Evolutionary conservation across 2,113 vertebrate genomes (phyloP).

Genomic region (Pelvicachromis taeniatus): DNA sequence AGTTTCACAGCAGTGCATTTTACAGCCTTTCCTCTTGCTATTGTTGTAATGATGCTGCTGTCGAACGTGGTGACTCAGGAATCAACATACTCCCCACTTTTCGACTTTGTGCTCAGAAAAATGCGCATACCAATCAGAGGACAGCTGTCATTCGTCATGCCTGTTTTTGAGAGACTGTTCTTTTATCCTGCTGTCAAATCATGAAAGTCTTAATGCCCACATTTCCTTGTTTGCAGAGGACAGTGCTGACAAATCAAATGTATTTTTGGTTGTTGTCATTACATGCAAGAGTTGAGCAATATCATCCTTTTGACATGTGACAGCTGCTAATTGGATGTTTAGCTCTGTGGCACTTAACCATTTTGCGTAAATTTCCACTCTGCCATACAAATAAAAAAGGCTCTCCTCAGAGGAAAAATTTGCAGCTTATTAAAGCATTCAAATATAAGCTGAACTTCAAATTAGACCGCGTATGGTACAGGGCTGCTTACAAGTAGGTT

Average conservation of each 20-base stretch:
- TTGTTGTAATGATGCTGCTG: conserved; percentile 22
- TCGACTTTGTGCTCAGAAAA: background rate
- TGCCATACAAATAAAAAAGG: background rate
- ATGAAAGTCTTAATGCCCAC: background rate
- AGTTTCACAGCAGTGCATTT: conserved; percentile 19
- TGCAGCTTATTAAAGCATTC: background rate
- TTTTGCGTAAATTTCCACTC: background rate
- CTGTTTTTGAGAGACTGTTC: background rate
- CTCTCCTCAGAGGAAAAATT: background rate
- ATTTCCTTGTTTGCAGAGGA: background rate
- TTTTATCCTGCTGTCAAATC: conserved; percentile 9
- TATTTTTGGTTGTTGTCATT: background rate
- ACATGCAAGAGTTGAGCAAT: background rate
- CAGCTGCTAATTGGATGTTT: background rate
- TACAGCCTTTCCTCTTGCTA: background rate
- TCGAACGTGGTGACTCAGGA: conserved; percentile 5
- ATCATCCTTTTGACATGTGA: background rate
- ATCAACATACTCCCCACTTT: background rate
- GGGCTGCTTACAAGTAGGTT: background rate
- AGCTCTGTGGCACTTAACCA: background rate
- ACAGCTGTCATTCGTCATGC: background rate
- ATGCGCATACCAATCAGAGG: background rate
- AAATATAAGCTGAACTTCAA: background rate
- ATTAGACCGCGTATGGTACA: background rate
- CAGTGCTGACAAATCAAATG: background rate